These are phyloP conservation scores for Ganaspis brasiliensis DNA, from an alignment of 2,888 invertebrate species.

Conservation along the genomic window DNA sequence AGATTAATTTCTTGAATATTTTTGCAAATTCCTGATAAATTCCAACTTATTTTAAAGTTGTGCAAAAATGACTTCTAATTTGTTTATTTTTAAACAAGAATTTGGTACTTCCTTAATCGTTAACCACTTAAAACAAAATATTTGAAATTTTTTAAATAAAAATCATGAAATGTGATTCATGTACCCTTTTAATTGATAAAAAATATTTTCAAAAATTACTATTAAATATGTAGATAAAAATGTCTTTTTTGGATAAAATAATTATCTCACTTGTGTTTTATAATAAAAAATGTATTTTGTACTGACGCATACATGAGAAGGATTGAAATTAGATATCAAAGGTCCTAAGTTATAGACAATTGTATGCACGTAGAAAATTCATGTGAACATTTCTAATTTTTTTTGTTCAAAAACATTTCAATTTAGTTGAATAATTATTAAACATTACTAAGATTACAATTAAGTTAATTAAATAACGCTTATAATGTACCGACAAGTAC, in stretches of 20 bases:
- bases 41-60: no score
- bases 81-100: no score
- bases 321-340: slow-evolving; percentile 2
- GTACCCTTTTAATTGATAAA: no score
- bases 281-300: slow-evolving; percentile 22
- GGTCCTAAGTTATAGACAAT: not conserved
- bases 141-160: no score
- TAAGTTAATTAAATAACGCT: slow-evolving; percentile 10
- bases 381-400: not conserved
- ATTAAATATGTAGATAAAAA: no score
- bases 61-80: no score
- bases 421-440: not conserved
- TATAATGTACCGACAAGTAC: slow-evolving; percentile 1
- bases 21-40: no score
- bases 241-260: not conserved
- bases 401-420: not conserved
- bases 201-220: no score
- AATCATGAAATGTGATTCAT: no score
- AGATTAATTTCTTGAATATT: no score
- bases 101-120: no score
- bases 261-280: not conserved
- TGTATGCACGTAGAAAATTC: not conserved
- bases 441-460: not conserved
- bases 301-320: not conserved
- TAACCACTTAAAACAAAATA: no score